Base-by-base conservation (phyloP, 2,113 vertebrate genomes). In the Polypterus bichir region DNA sequence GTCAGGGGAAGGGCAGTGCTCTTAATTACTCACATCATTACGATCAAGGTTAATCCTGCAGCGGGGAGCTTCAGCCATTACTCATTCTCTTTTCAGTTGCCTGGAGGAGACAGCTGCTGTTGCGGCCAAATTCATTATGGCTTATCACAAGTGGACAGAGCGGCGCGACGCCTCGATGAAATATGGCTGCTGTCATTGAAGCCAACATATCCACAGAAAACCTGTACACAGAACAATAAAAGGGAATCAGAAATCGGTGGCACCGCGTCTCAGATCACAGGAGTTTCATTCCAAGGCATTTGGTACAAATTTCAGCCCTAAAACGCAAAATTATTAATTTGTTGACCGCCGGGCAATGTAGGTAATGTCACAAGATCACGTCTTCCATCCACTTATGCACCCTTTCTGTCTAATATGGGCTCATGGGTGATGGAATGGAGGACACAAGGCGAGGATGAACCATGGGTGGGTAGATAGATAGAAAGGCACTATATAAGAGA, bases 1-100 rank as follows among this genome's bases (percentile, higher is more conserved):
- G 82, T 86, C 77, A 76, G 44, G 62, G 78, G 83, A 87, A 87
- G 89, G 87, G 81, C 88, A 82, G 78, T 77, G 66, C 84, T 83
- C 88, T 94, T 96, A 95, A 94, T 94, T 91, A 90, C 77, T 76
- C 81, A 85, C 83, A 91, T 90, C 85, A 87, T 95, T 94, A 92
- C 77, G 84, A 89, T 91, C 90, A 95, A 86, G 86, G 86, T 90
- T 91, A 94, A 91, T 92, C 85, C 86, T 75, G 76, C 77, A 78
- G 88, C 81, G 78, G 82, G 76, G 81, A 66, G 5, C 63, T 78
- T 82, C 77, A 70, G 79, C 79, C 76, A 79, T 92, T 92, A 86
- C 78, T 92, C 91, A 91, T 83, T 73, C 73, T 69, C 76, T 46
- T 76, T 64, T 75, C 66, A 63, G 69, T 79, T 88, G 82, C 82